Evolutionary conservation across 2,797 vertebrate species (phyloP).

Genomic region (Poecilia wingei): DNA sequence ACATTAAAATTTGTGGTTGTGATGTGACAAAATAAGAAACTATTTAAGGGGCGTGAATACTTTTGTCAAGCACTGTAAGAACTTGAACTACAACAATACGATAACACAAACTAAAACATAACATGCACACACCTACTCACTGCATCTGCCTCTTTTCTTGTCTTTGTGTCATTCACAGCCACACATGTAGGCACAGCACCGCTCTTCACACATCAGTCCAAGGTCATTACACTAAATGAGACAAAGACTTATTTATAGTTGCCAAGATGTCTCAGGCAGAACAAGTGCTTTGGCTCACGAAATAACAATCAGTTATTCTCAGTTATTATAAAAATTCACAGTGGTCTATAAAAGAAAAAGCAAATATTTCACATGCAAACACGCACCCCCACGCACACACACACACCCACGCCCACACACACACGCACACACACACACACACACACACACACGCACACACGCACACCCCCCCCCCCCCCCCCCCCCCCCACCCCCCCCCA

Average conservation of each 20-base stretch:
- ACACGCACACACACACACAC: neutral
- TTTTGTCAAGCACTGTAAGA: neutral
- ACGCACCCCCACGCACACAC: no score
- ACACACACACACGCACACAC: neutral
- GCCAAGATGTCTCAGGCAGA: conserved; percentile 38
- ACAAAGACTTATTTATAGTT: conserved; percentile 47
- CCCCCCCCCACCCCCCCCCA: no score
- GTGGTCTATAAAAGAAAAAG: conserved; percentile 17
- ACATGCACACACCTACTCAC: conserved; percentile 22
- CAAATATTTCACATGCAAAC: conserved; percentile 25
- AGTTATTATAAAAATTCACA: conserved; percentile 15
- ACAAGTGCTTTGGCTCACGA: conserved; percentile 17
- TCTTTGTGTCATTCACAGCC: conserved; percentile 26
- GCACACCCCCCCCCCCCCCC: neutral
- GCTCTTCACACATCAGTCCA: conserved; percentile 43
- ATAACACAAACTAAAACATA: neutral
- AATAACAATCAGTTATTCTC: conserved; percentile 29
- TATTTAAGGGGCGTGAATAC: neutral
- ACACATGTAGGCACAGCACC: conserved; percentile 24
- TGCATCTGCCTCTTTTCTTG: neutral
- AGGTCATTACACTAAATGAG: conserved; percentile 43
- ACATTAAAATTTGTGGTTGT: neutral
- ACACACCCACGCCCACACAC: neutral
- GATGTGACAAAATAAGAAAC: neutral
- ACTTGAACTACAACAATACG: neutral